phyloP scores from a whole-genome alignment of 2,797 vertebrate genomes.

The Phrynocephalus vlangalii region DNA sequence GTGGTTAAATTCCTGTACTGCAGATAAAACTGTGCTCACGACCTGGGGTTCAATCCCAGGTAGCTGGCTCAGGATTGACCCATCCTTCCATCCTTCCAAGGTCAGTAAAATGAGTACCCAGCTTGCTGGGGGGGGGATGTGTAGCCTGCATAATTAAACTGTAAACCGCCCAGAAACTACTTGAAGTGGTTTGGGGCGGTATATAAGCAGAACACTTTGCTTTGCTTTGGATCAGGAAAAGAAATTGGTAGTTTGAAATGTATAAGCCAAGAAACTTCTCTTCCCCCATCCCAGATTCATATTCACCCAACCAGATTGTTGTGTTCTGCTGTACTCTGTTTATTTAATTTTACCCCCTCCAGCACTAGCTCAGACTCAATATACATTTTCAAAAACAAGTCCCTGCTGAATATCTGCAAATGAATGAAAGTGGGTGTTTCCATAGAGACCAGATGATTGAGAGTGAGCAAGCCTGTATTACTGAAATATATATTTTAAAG shows the following conservation, averaged over 20 bases:
- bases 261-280: neutral
- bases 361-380: neutral
- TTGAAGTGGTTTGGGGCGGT: too few species aligned
- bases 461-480: neutral
- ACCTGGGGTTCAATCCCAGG: too few species aligned
- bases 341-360: neutral
- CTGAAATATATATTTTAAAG: constrained; percentile 1
- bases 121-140: too few species aligned
- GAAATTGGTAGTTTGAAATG: neutral
- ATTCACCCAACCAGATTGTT: neutral
- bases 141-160: too few species aligned
- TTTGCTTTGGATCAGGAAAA: neutral
- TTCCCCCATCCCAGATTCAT: neutral
- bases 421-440: constrained; percentile 3
- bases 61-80: too few species aligned
- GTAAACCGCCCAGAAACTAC: too few species aligned
- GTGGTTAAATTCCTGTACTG: too few species aligned
- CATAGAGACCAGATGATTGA: constrained; percentile 10
- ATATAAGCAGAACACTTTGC: too few species aligned
- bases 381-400: neutral
- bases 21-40: too few species aligned
- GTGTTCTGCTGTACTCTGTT: neutral
- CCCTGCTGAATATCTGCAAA: neutral
- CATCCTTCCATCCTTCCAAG: too few species aligned
- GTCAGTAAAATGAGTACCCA: too few species aligned